Evolutionary conservation across 2,888 invertebrate genomes (phyloP), one percentile per base, ranked within the genome.

Genomic region (Vanessa cardui): DNA sequence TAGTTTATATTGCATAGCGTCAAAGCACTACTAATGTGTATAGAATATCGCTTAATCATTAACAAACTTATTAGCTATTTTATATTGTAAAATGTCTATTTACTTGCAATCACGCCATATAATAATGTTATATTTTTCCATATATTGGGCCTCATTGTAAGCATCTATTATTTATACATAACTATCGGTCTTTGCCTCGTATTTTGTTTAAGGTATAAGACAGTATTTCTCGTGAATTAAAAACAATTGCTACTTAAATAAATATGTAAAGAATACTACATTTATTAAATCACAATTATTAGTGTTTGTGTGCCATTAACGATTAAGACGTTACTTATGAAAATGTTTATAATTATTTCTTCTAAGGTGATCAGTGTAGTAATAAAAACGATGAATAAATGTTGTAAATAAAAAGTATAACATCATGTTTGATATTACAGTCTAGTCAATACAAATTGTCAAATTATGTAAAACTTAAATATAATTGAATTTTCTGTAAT

Each of bases 361-460:
- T n/a, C 18, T 16, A 62, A 62, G 47, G 56, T 66, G 56, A 62
- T 52, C 52, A 65, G 45, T 39, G 47, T 49, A 58, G 61, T 50
- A 61, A 56, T 56, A 64, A 56, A 60, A 26, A 20, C 39, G 7
- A 61, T 21, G 20, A 61, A 66, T 56, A 20, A 46, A 54, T 50
- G 26, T 21, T 74, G 75, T 74, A 75, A 69, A 73, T 73, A 74
- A 50, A 60, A 50, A 21, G 47, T 15, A 7, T 15, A 69, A 64
- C 52, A 75, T 70, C 58, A 72, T 70, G 64, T 74, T 76, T 73
- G 62, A 70, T 73, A 56, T 74, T 76, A 73, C 72, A 74, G 74
- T 81, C 81, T 81, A 82, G 86, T 86, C 85, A 86, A 78, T 79
- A 78, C 79, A 54, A 16, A 61, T 39, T 66, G 60, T 66, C 61